A percentile compares a stretch with the other conserved stretches of the same genome.
These are phyloP conservation scores for Zeus faber DNA, from an alignment of 2,113 vertebrate genomes.

Conservation along the genomic window DNA sequence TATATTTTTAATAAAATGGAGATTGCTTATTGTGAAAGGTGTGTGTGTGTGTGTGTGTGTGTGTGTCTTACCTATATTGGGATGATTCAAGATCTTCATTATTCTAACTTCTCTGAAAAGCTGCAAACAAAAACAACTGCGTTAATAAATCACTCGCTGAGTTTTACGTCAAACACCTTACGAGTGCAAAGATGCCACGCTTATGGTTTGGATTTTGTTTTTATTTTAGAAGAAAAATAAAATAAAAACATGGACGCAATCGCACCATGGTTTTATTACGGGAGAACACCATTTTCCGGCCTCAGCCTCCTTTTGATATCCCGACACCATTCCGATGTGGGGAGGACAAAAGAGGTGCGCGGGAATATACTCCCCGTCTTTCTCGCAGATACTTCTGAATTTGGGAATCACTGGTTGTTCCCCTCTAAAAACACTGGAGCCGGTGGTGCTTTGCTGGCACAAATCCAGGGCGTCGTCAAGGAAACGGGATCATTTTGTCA, in stretches of 20 bases:
- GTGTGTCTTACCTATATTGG: slow-evolving; percentile 86
- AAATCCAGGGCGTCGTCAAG: not conserved
- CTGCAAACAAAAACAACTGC: slow-evolving; percentile 67
- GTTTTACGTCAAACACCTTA: too few relatives aligned
- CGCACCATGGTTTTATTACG: not conserved
- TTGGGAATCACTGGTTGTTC: slow-evolving; percentile 2
- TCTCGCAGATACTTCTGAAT: not conserved
- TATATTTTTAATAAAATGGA: too few relatives aligned
- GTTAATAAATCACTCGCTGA: too few relatives aligned
- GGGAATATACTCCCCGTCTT: too few relatives aligned
- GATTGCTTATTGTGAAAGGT: too few relatives aligned
- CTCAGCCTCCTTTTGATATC: not conserved
- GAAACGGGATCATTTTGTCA: slow-evolving; percentile 6
- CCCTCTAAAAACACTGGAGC: not conserved
- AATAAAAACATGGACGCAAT: too few relatives aligned
- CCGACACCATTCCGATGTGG: not conserved
- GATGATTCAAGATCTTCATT: slow-evolving; percentile 99
- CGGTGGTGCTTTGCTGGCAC: not conserved
- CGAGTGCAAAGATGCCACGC: too few relatives aligned
- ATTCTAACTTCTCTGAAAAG: slow-evolving; percentile 99
- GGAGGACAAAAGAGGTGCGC: not conserved
- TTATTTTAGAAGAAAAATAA: too few relatives aligned
- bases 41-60: not conserved
- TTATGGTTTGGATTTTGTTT: too few relatives aligned
- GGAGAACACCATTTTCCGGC: slow-evolving; percentile 4